phyloP scores from a whole-genome alignment of 2,113 vertebrate species.

The Furnarius figulus region DNA sequence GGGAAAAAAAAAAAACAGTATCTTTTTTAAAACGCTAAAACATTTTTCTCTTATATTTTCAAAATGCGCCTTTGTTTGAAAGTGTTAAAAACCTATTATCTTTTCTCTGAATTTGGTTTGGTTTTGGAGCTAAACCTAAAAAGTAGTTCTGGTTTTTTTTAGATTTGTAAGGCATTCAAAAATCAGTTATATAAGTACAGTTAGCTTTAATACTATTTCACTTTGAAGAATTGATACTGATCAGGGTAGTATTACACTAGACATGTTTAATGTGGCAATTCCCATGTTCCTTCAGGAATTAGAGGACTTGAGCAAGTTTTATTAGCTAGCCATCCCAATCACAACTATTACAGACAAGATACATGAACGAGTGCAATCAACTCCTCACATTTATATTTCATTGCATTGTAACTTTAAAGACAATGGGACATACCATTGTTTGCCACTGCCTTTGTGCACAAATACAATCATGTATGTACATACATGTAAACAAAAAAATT shows the following conservation, averaged over 20 bases:
- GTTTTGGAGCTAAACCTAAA: background rate
- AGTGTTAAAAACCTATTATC: fast-evolving
- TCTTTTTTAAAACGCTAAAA: background rate
- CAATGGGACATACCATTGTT: background rate
- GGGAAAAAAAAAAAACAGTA: background rate
- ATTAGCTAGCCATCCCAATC: background rate
- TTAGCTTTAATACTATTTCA: background rate
- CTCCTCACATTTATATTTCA: background rate
- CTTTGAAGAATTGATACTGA: background rate
- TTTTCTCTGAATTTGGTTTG: background rate
- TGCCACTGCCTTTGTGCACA: background rate
- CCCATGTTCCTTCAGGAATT: background rate
- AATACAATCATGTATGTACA: background rate
- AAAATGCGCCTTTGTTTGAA: background rate
- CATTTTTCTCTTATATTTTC: background rate
- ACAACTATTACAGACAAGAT: background rate
- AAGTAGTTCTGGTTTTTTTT: background rate
- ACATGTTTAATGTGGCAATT: background rate
- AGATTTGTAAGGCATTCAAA: background rate
- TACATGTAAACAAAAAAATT: background rate
- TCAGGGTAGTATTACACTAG: background rate
- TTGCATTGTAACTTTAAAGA: background rate
- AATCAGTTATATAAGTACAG: background rate
- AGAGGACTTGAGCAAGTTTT: background rate
- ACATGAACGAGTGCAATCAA: background rate